A percentile compares a stretch with the other conserved stretches of the same genome.
phyloP scores from a whole-genome alignment of 2,113 vertebrate genomes.

The Zosterops hypoxanthus region DNA sequence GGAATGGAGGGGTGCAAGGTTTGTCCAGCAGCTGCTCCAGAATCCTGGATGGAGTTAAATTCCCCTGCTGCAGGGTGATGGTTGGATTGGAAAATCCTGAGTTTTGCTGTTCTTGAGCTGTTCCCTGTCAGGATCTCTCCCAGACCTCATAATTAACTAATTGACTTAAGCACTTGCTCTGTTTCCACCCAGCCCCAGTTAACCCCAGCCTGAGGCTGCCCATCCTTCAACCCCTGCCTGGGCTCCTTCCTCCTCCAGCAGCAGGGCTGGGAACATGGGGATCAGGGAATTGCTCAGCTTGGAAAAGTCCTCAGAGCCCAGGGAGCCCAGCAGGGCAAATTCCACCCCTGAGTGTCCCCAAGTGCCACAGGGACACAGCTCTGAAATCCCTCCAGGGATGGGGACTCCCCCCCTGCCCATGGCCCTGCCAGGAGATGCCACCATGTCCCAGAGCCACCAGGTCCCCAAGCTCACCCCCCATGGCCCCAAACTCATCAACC shows the following conservation, averaged over 20 bases:
- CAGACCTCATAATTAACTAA: background rate
- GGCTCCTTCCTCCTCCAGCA: fast-evolving
- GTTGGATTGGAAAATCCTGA: fast-evolving
- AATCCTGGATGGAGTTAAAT: background rate
- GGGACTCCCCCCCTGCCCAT: fast-evolving
- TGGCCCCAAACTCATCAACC: too few relatives aligned
- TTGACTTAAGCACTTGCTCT: background rate
- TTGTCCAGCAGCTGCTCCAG: background rate
- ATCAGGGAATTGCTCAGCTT: background rate
- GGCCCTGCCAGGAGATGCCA: background rate
- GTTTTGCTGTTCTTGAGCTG: background rate
- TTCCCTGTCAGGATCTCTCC: background rate
- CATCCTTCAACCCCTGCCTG: fast-evolving
- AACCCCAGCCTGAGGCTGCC: background rate
- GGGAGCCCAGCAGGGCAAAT: background rate
- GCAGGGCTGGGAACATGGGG: background rate
- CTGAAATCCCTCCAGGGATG: background rate
- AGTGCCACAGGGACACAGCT: background rate
- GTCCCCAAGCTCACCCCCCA: constrained; percentile 53
- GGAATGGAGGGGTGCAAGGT: fast-evolving
- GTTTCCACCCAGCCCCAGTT: fast-evolving
- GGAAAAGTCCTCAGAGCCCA: background rate
- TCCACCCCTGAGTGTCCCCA: background rate
- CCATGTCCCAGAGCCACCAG: fast-evolving
- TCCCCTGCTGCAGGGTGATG: background rate